phyloP scores from a whole-genome alignment of 1,140 invertebrate species.

The Drosophila punjabiensis region DNA sequence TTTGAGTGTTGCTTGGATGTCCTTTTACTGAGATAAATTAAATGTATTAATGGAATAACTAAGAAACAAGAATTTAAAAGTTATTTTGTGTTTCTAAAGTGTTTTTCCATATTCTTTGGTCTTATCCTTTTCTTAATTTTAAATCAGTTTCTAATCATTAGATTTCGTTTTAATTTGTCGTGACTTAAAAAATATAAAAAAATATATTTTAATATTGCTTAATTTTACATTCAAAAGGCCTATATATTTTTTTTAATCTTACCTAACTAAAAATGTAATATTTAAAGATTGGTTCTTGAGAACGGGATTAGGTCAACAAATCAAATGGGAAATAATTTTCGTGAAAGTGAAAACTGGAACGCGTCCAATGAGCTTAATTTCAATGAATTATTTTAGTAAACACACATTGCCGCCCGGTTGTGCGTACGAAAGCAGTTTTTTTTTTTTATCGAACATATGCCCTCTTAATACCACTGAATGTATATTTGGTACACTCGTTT shows the following conservation, averaged over 20 bases:
- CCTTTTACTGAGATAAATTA: not conserved
- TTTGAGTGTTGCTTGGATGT: not conserved
- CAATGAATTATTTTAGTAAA: slow-evolving; percentile 51
- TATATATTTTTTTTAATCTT: not conserved
- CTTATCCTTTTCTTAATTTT: not conserved
- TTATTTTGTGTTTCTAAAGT: not conserved
- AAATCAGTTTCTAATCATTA: not conserved
- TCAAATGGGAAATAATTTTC: slow-evolving; percentile 26
- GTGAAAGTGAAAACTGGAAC: slow-evolving; percentile 44
- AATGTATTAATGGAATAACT: not conserved
- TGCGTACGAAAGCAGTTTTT: slow-evolving; percentile 32
- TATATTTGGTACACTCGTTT: slow-evolving; percentile 41
- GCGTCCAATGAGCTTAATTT: slow-evolving; percentile 47
- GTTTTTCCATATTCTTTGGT: no score
- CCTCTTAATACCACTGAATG: slow-evolving; percentile 37
- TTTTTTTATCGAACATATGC: slow-evolving; percentile 47
- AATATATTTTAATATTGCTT: not conserved
- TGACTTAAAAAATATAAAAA: not conserved
- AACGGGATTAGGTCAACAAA: slow-evolving; percentile 39
- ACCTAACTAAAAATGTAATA: not conserved
- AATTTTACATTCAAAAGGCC: not conserved
- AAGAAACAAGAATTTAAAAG: not conserved
- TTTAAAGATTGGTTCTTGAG: slow-evolving; percentile 22
- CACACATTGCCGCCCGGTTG: slow-evolving; percentile 46
- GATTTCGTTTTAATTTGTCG: not conserved